Evolutionary conservation across 92 coral and sea anemone species (phyloP).

Genomic region (Siderastrea radians): DNA sequence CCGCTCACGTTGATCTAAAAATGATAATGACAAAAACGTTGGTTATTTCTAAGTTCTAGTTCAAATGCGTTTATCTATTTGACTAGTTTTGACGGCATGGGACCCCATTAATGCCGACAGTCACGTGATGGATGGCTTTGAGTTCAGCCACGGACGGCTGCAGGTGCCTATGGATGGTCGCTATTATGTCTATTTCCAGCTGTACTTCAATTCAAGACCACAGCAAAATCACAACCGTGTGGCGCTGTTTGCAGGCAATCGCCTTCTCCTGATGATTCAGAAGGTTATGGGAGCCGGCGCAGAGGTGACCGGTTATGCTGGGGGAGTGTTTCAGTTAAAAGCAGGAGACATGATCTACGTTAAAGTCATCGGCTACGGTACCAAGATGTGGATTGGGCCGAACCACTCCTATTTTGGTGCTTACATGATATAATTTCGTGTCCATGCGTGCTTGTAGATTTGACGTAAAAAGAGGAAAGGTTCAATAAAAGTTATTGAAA

Average conservation of each 20-base stretch:
- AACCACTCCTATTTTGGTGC: constrained; percentile 9
- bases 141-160: background rate
- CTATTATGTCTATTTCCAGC: constrained; percentile 3
- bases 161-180: background rate
- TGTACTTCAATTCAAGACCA: background rate
- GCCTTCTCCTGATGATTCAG: constrained; percentile 11
- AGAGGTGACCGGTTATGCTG: constrained; percentile 6
- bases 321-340: background rate
- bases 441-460: no score
- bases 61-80: background rate
- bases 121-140: background rate
- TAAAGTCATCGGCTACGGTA: background rate
- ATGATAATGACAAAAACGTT: background rate
- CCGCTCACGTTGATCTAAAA: no score
- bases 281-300: background rate
- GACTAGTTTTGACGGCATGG: constrained; percentile 3
- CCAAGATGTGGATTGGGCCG: constrained; percentile 17
- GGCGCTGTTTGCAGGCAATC: background rate
- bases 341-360: background rate
- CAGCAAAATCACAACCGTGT: background rate
- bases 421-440: background rate
- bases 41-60: background rate
- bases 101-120: background rate
- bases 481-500: no score
- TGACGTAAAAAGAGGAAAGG: background rate